Conservation (phyloP, 2,888 invertebrate genomes). For the Dynastes grantii region DNA sequence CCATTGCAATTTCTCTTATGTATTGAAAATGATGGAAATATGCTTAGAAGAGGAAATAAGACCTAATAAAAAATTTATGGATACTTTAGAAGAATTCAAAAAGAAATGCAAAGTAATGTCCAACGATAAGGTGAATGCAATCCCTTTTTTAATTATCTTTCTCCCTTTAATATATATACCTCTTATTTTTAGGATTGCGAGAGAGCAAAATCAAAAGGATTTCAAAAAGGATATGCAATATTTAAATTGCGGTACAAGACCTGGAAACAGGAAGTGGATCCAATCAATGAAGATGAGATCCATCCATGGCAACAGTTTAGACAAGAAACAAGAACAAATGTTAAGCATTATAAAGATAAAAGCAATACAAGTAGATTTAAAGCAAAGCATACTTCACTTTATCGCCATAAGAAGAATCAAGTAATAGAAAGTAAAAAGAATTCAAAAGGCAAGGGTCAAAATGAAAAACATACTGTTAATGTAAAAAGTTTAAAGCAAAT, state of each 20-base stretch:
- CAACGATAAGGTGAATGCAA: constrained; percentile 71
- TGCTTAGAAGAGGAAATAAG: constrained; percentile 76
- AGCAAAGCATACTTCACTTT: constrained; percentile 63
- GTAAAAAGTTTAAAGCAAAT: constrained; percentile 24
- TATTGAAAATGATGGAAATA: constrained; percentile 80
- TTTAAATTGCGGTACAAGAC: constrained; percentile 71
- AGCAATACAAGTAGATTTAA: constrained; percentile 64
- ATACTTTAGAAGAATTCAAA: constrained; percentile 77
- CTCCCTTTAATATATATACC: background rate
- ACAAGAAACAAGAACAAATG: constrained; percentile 63
- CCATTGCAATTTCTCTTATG: constrained; percentile 77
- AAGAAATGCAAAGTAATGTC: constrained; percentile 73
- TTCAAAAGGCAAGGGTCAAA: background rate
- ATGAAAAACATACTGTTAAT: constrained; percentile 9
- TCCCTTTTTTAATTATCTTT: constrained; percentile 1
- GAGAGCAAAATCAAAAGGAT: constrained; percentile 45
- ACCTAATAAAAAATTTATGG: constrained; percentile 76
- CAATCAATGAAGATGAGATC: constrained; percentile 70
- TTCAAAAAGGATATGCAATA: constrained; percentile 67
- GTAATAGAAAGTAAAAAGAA: constrained; percentile 13
- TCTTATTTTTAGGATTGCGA: constrained; percentile 17
- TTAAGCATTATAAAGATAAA: constrained; percentile 63
- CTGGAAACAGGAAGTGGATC: constrained; percentile 71
- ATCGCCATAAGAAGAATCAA: constrained; percentile 62
- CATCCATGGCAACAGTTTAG: constrained; percentile 81